Evolutionary conservation across 2,113 vertebrate species (phyloP), one percentile per base, ranked within the genome.

Genomic region (Egretta garzetta): DNA sequence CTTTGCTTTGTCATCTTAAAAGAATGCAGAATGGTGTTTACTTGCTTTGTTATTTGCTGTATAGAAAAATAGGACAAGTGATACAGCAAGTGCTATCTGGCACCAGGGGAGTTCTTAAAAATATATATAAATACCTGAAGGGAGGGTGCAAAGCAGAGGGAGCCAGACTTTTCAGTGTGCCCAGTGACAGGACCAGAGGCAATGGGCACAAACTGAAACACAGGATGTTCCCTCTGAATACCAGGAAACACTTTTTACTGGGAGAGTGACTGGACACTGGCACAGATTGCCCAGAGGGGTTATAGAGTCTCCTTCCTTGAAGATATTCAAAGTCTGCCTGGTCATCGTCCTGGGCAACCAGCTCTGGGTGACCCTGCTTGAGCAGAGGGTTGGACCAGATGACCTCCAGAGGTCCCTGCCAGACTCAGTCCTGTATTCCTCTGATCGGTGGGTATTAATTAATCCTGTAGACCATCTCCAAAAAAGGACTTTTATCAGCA

Each of bases 191-290:
- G 8, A 52, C 4, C 10, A 47, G 37, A 60, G 33, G n/a, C 52
- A 60, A n/a, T 8, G 11, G 12, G 12, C 15, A 39, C 23, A 39
- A 55, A 83, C 27, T 8, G 12, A 53, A 83, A 17, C 47, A 52
- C 6, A 16, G 55, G 55, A 55, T 3, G 11, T 30, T 58, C 59
- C 26, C 17, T 32, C 21, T 47, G 39, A 80, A 39, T 14, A 39
- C 55, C 27, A 19, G 66, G n/a, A 88, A 47, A 30, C 12, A 20
- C 8, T 59, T 73, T n/a, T 72, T 39, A 18, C 21, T 27, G 13
- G 3, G 6, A 11, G 21, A 12, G 26, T 66, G 53, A 35, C 43
- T 0, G 0, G 74, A 52, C 35, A 10, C n/a, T 50, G 8, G 17
- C 30, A 35, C 22, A 59, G 43, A 6, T 49, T 64, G 23, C 23